Evolutionary conservation across 1,140 invertebrate genomes (phyloP).

Genomic region (Whitmania pigra): DNA sequence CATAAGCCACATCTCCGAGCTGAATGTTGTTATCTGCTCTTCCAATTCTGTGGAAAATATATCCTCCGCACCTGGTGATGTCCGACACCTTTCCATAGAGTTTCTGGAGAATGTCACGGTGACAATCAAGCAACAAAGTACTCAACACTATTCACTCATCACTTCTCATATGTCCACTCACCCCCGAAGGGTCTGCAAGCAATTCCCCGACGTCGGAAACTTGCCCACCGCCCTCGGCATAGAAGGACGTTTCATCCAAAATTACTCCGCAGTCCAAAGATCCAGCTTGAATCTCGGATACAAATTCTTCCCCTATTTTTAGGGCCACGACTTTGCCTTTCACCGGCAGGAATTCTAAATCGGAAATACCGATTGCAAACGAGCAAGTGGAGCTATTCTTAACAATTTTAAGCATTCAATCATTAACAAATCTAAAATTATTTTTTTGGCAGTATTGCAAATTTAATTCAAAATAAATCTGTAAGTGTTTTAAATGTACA

Average conservation of each 20-base stretch:
- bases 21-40: too few species aligned
- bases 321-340: slow-evolving; percentile 16
- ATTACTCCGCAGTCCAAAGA: slow-evolving; percentile 55
- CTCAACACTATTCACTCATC: neutral
- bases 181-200: neutral
- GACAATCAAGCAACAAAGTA: too few species aligned
- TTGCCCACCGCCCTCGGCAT: slow-evolving; percentile 93
- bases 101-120: too few species aligned
- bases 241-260: slow-evolving; percentile 77
- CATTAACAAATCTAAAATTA: too few species aligned
- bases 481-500: too few species aligned
- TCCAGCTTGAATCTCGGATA: neutral
- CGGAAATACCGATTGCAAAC: neutral
- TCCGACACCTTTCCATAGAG: neutral
- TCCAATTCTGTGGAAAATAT: too few species aligned
- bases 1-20: too few species aligned
- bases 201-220: slow-evolving; percentile 79
- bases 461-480: too few species aligned
- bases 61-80: neutral
- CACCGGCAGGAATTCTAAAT: neutral
- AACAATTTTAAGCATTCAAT: too few species aligned
- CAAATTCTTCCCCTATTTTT: slow-evolving; percentile 19
- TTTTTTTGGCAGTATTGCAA: too few species aligned
- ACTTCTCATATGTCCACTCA: neutral
- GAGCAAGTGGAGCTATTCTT: too few species aligned